A percentile compares a stretch with the other conserved stretches of the same genome.
Evolutionary conservation across 2,888 invertebrate species (phyloP).

Genomic region (Apantesis nais): DNA sequence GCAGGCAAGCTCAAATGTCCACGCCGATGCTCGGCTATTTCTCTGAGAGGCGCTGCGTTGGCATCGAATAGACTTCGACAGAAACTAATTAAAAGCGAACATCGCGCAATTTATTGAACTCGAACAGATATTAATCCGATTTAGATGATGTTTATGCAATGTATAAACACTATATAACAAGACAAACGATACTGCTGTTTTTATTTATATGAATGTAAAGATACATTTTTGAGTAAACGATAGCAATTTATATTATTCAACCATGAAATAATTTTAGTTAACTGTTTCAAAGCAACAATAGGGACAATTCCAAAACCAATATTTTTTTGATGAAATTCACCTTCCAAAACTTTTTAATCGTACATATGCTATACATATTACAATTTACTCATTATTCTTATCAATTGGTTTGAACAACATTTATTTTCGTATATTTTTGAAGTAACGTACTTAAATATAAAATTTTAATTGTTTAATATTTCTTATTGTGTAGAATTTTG

Average conservation of each 20-base stretch:
- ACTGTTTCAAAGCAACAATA: neutral
- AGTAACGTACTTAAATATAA: neutral
- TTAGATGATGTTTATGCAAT: slow-evolving; percentile 47
- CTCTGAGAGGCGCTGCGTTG: slow-evolving; percentile 65
- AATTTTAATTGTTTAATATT: too few species aligned
- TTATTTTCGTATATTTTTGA: too few species aligned
- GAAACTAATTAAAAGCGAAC: slow-evolving; percentile 77
- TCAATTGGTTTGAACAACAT: neutral
- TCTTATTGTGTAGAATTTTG: too few species aligned
- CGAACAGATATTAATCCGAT: slow-evolving; percentile 50
- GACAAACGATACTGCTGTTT: slow-evolving; percentile 9
- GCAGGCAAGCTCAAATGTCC: slow-evolving; percentile 39
- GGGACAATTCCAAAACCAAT: neutral
- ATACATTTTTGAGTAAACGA: neutral
- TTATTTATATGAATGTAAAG: slow-evolving; percentile 6
- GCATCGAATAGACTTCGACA: slow-evolving; percentile 65
- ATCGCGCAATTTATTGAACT: slow-evolving; percentile 66
- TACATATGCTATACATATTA: too few species aligned
- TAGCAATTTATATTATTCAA: slow-evolving; percentile 1
- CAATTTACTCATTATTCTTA: too few species aligned
- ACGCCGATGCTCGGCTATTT: slow-evolving; percentile 59
- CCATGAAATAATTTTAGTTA: neutral
- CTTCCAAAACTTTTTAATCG: too few species aligned
- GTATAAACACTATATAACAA: slow-evolving; percentile 36
- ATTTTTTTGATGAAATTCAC: neutral